Evolutionary conservation across 2,797 vertebrate species (phyloP), one percentile per base, ranked within the genome.

Genomic region (Lagocephalus sceleratus): DNA sequence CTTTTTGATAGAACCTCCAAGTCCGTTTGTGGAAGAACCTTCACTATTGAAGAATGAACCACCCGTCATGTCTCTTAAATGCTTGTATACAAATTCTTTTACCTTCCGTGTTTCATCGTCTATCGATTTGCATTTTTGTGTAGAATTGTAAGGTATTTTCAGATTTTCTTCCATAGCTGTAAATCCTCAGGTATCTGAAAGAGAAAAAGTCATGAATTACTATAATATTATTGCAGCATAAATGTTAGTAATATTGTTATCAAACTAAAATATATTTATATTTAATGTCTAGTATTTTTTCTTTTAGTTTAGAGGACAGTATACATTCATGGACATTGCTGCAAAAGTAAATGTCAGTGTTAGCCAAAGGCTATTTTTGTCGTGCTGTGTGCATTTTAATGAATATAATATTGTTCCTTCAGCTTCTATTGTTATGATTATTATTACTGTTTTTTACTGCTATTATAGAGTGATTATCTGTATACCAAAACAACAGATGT

Each of bases 61-160:
- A 66, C 94, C 91, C 20, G 86, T 90, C 75, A 90, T 82, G 12
- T 90, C 91, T 90, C 90, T 93, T 8, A 94, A 83, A 80, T 87
- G 81, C 54, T 83, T 85, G 59, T 61, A 82, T 23, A 84, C 78
- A 66, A 82, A 81, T 66, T 88, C 88, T 61, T 87, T 85, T 43
- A 85, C 83, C 68, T 75, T 75, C 47, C 85, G 82, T 59, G 78
- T 85, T 59, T 86, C 81, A 50, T 85, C 82, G 14, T 85, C 82
- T 39, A 63, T 70, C 41, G 79, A 68, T 38, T 64, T 69, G 64
- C 77, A 69, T 60, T 78, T 87, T 83, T 81, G 83, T 66, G 72
- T 66, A 52, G 85, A 76, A 63, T 89, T 81, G 25, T 80, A 78
- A 75, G 76, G 50, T 70, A 78, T 68, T 35, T 60, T 66, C 25